Evolutionary conservation across 2,797 vertebrate genomes (phyloP).

Genomic region (Semotilus atromaculatus): DNA sequence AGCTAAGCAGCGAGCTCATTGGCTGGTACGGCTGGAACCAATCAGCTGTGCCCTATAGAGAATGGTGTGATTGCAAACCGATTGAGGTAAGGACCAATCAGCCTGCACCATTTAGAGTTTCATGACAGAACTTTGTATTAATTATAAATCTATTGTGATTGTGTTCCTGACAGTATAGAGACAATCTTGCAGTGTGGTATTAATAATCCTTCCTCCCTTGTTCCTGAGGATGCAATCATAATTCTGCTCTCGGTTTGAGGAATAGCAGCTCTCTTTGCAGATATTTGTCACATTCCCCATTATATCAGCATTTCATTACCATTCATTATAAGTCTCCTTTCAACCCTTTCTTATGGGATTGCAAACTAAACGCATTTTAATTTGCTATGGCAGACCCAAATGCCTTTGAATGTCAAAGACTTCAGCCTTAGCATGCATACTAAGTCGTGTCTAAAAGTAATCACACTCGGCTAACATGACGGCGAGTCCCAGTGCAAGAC

Average conservation of each 20-base stretch:
- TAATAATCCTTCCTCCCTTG: background rate
- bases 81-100: background rate
- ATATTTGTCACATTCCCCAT: conserved; percentile 27
- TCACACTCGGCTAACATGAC: background rate
- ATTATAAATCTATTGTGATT: background rate
- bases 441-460: conserved; percentile 22
- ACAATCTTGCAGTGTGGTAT: background rate
- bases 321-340: conserved; percentile 52
- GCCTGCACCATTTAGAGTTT: background rate
- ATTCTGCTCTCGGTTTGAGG: conserved; percentile 7
- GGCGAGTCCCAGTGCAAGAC: conserved; percentile 21
- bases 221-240: conserved; percentile 38
- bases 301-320: conserved; percentile 46
- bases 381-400: conserved; percentile 46
- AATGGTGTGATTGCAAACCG: background rate
- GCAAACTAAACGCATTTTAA: conserved; percentile 56
- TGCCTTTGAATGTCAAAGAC: conserved; percentile 51
- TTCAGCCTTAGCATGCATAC: conserved; percentile 39
- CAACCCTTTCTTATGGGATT: conserved; percentile 53
- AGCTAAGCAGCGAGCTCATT: background rate
- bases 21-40: background rate
- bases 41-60: background rate
- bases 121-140: background rate
- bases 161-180: background rate
- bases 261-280: conserved; percentile 26